phyloP scores from a whole-genome alignment of 1,140 invertebrate species.

The Calephelis nemesis region DNA sequence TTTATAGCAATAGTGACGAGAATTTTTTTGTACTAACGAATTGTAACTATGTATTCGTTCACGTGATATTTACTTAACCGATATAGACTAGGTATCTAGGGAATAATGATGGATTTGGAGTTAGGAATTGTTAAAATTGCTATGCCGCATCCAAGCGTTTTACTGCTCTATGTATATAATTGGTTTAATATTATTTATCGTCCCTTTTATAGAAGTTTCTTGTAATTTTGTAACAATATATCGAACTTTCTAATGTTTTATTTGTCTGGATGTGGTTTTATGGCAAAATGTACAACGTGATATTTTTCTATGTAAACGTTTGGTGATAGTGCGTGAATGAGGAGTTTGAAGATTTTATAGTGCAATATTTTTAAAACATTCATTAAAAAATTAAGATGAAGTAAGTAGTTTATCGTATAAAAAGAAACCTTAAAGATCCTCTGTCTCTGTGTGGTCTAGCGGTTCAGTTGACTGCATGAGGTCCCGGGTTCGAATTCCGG shows the following conservation, averaged over 20 bases:
- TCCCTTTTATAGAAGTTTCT: constrained; percentile 23
- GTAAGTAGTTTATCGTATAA: too few species aligned
- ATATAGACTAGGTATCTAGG: constrained; percentile 38
- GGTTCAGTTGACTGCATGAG: too few species aligned
- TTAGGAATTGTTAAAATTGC: constrained; percentile 55
- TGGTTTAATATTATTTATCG: constrained; percentile 42
- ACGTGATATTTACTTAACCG: constrained; percentile 73
- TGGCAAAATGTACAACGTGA: constrained; percentile 24
- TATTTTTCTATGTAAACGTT: constrained; percentile 36
- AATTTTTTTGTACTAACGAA: constrained; percentile 65
- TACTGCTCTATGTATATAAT: constrained; percentile 51
- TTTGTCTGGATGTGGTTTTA: constrained; percentile 11
- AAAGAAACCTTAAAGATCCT: too few species aligned
- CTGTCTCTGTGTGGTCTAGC: too few species aligned
- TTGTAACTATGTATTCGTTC: constrained; percentile 68
- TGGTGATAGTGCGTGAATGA: constrained; percentile 9
- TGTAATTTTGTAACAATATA: constrained; percentile 30
- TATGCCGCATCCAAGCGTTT: constrained; percentile 3
- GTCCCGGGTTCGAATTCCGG: too few species aligned
- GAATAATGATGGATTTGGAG: constrained; percentile 52
- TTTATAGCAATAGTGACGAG: constrained; percentile 46
- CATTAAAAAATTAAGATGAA: too few species aligned
- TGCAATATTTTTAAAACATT: too few species aligned
- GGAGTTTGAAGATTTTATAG: constrained; percentile 26
- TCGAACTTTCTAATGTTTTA: constrained; percentile 8